phyloP scores from a whole-genome alignment of 30 jellyfish, hydroid and myxozoan species.

The Aurelia aurita complex sp. Pacific region DNA sequence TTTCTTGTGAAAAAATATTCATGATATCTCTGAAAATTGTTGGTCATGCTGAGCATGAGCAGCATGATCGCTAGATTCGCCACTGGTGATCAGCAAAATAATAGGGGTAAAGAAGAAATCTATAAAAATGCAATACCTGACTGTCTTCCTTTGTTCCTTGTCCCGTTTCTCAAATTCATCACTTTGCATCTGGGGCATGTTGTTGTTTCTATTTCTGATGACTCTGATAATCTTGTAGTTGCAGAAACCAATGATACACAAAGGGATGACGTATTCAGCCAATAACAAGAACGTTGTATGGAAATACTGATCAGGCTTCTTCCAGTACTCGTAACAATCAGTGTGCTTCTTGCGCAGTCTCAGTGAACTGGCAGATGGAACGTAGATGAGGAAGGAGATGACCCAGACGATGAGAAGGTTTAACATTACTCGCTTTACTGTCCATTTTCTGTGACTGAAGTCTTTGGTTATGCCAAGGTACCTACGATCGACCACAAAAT shows the following conservation, averaged over 20 bases:
- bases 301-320: not conserved
- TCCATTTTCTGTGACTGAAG: constrained; percentile 35
- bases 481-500: not conserved
- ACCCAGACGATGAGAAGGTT: constrained; percentile 37
- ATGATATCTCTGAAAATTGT: too few relatives aligned
- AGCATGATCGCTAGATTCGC: too few relatives aligned
- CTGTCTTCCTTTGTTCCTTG: constrained; percentile 44
- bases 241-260: constrained; percentile 39
- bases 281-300: not conserved
- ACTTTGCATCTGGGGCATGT: not conserved
- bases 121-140: constrained; percentile 1
- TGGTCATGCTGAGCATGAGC: too few relatives aligned
- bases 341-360: not conserved
- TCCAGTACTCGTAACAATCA: constrained; percentile 13
- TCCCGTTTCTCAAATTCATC: constrained; percentile 8
- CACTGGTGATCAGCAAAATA: too few relatives aligned
- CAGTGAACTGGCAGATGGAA: constrained; percentile 29
- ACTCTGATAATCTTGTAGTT: constrained; percentile 32
- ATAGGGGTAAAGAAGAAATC: too few relatives aligned
- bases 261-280: constrained; percentile 40
- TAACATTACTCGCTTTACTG: constrained; percentile 8
- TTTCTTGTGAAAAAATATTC: too few relatives aligned
- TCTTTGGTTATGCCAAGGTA: constrained; percentile 36
- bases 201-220: not conserved
- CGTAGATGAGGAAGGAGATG: constrained; percentile 23